Conservation (phyloP, 2,113 vertebrate species). For the Prinia subflava region DNA sequence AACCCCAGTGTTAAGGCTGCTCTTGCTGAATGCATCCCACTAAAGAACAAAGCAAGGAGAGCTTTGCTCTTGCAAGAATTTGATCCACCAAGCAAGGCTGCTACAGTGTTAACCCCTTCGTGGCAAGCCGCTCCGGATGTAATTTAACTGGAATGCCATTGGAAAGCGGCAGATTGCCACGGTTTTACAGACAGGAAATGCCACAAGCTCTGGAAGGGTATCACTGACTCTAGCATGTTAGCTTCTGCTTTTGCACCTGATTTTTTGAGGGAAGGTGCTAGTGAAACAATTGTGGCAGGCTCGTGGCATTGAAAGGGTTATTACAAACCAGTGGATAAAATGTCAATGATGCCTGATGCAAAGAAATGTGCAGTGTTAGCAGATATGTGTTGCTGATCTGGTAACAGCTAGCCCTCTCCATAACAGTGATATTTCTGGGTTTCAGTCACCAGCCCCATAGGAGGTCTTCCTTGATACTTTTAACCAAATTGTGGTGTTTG, state of each 20-base stretch:
- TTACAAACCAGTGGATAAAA: slow-evolving; percentile 41
- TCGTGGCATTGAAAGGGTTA: slow-evolving; percentile 5
- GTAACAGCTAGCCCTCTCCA: background rate
- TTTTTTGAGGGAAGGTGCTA: background rate
- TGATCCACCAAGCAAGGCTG: slow-evolving; percentile 19
- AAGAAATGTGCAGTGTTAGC: slow-evolving; percentile 53
- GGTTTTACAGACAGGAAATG: background rate
- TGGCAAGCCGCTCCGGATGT: background rate
- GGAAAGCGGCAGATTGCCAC: accelerated
- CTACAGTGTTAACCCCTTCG: background rate
- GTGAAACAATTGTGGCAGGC: background rate
- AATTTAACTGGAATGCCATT: background rate
- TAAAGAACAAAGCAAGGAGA: slow-evolving; percentile 57
- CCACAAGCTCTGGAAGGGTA: background rate
- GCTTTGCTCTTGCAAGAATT: slow-evolving; percentile 24
- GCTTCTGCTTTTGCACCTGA: background rate
- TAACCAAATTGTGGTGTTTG: background rate
- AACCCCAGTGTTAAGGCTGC: background rate
- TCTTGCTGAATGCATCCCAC: background rate
- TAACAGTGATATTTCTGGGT: background rate
- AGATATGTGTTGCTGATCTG: slow-evolving; percentile 24
- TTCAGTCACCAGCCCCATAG: background rate
- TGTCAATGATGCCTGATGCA: slow-evolving; percentile 42
- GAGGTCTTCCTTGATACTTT: background rate
- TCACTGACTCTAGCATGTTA: background rate